Base-by-base conservation (phyloP, 2,113 vertebrate genomes). In the Chaetorhynchus papuensis region DNA sequence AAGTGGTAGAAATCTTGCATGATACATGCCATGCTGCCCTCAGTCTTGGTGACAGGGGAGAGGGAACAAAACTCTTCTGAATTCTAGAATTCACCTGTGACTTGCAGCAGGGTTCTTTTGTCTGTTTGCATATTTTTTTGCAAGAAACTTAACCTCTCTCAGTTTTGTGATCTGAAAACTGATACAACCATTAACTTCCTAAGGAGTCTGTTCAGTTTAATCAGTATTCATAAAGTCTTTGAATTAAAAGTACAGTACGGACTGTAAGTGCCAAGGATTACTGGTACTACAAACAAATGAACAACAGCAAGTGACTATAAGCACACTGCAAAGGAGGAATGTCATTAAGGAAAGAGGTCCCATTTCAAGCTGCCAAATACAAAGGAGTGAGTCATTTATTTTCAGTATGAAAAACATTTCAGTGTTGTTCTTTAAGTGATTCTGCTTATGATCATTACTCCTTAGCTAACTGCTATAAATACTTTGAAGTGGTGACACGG, bases 341-440 rank as follows among this genome's bases (percentile, higher is more conserved):
- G 94, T 93, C 90, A 96, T 97, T 97, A 96, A 90, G 90, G 83
- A 95, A 87, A 96, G 86, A 97, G 96, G 96, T 96, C 96, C 90
- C 90, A 68, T 96, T 96, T 96, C 95, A 94, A 93, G 88, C 96
- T 97, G 96, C 92, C 94, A 95, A 59, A 96, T 90, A 96, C 94
- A 96, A 93, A 96, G 80, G 69, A 96, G 61, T 93, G 96, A 96
- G 93, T 97, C 80, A 96, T 96, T 97, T 95, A 90, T 96, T 96
- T 97, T 96, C 88, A 88, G 90, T 89, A 92, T 83, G 93, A 97
- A 94, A 97, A 97, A 90, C 92, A 92, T 95, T 95, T 95, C 92
- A 84, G 1, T 96, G 93, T 90, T 96, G 93, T 90, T 93, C 92
- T 96, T 92, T 84, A 96, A 96, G 90, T 69, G 93, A 96, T 93